Evolutionary conservation across 1,140 invertebrate species (phyloP).

Genomic region (Zaprionus nigranus): DNA sequence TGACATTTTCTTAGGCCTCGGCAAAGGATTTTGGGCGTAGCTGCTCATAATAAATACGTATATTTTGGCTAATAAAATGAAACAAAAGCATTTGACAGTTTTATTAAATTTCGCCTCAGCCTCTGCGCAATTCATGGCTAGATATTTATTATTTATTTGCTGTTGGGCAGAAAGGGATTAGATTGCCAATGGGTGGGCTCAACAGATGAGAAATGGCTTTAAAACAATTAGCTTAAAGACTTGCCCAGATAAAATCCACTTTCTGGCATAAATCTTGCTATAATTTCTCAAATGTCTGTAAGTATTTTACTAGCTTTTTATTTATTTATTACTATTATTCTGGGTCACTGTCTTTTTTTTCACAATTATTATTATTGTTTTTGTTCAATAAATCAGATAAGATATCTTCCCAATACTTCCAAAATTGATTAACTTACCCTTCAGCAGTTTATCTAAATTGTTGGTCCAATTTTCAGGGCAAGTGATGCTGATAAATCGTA

Average conservation of each 20-base stretch:
- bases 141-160: conserved; percentile 18
- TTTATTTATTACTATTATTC: no score
- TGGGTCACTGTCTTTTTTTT: no score
- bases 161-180: neutral
- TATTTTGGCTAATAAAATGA: conserved; percentile 46
- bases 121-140: conserved; percentile 27
- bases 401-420: neutral
- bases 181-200: neutral
- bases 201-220: neutral
- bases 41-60: conserved; percentile 48
- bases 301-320: neutral
- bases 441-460: neutral
- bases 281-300: neutral
- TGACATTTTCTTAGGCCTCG: conserved; percentile 19
- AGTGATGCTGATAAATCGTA: conserved; percentile 28
- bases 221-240: conserved; percentile 52
- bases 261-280: neutral
- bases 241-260: neutral
- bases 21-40: conserved; percentile 52
- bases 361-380: no score
- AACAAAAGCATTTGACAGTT: conserved; percentile 57
- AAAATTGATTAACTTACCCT: neutral
- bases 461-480: conserved; percentile 1
- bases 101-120: conserved; percentile 57
- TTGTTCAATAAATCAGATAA: no score